These are phyloP conservation scores for Cettia cetti DNA, from an alignment of 2,113 vertebrate species.

Conservation along the genomic window DNA sequence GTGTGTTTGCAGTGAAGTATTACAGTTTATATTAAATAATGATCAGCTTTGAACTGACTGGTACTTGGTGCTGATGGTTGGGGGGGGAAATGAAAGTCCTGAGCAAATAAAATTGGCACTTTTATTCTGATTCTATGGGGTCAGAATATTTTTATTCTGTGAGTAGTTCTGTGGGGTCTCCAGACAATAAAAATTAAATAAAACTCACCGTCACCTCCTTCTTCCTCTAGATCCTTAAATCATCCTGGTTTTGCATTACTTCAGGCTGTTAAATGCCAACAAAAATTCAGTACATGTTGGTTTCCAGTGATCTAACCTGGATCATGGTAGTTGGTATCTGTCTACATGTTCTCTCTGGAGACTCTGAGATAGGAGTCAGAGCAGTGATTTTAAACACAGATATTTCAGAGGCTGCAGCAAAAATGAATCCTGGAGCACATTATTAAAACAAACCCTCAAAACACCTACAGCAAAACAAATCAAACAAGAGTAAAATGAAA, in stretches of 20 bases:
- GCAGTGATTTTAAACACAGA: background rate
- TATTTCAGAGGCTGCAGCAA: background rate
- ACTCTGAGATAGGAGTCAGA: background rate
- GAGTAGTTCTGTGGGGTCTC: background rate
- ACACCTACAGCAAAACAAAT: background rate
- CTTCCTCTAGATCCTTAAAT: background rate
- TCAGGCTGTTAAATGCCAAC: background rate
- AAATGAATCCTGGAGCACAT: background rate
- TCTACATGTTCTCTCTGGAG: background rate
- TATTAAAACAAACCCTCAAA: background rate
- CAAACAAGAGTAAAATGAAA: background rate
- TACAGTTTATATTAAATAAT: background rate
- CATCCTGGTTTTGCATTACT: background rate
- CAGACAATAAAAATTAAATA: background rate
- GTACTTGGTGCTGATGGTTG: background rate
- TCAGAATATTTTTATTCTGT: background rate
- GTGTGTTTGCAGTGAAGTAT: background rate
- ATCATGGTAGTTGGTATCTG: background rate
- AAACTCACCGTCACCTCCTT: background rate
- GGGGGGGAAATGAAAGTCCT: background rate
- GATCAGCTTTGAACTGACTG: background rate
- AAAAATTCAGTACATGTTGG: fast-evolving
- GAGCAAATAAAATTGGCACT: background rate
- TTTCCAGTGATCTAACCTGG: background rate
- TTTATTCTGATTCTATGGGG: background rate